phyloP scores from a whole-genome alignment of 2,888 invertebrate genomes.

The Pilophorus perplexus region DNA sequence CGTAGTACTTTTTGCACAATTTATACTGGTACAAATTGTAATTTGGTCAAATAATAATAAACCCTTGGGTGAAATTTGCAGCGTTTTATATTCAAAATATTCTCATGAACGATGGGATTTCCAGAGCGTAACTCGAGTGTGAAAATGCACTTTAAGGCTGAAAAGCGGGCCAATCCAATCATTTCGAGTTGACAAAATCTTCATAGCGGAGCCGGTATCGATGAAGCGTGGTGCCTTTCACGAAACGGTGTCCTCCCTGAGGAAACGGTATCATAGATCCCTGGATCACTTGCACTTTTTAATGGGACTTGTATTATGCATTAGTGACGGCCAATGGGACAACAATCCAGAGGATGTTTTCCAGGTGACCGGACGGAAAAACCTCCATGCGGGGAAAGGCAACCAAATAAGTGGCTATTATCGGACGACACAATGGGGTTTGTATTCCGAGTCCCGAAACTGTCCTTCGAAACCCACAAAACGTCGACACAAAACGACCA shows the following conservation, averaged over 20 bases:
- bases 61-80: no score
- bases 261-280: not conserved
- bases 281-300: conserved; percentile 32
- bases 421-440: no score
- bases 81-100: no score
- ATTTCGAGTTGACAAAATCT: conserved; percentile 14
- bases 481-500: conserved; percentile 19
- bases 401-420: conserved; percentile 35
- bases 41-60: no score
- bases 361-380: conserved; percentile 25
- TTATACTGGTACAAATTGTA: no score
- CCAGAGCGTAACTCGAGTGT: no score
- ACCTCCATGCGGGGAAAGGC: not conserved
- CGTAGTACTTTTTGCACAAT: no score
- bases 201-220: conserved; percentile 19
- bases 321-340: conserved; percentile 38
- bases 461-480: no score
- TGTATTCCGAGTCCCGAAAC: no score
- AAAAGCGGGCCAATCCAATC: conserved; percentile 25
- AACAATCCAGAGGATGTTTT: conserved; percentile 33
- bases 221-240: not conserved
- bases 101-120: no score
- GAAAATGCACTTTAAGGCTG: no score
- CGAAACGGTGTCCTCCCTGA: not conserved
- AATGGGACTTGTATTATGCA: conserved; percentile 26